Conservation (phyloP, 2,888 invertebrate species). For the Halictus ligatus region DNA sequence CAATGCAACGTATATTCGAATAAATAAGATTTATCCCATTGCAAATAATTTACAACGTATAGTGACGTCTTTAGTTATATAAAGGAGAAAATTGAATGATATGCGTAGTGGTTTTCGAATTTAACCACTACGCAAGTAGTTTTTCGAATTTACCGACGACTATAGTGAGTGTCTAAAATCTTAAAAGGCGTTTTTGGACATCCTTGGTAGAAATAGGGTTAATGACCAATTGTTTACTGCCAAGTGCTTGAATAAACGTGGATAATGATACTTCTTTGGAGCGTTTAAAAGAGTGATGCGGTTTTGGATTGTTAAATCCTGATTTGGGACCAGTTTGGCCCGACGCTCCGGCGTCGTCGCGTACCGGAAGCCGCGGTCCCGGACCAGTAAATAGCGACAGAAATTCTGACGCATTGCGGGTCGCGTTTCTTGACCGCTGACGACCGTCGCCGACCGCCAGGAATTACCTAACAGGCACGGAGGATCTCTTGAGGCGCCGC, state of each 20-base stretch:
- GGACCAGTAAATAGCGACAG: constrained; percentile 1
- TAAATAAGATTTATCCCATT: too few species aligned
- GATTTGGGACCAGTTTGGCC: not conserved
- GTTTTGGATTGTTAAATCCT: not conserved
- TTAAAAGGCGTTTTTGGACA: too few species aligned
- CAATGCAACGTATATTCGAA: too few species aligned
- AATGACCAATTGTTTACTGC: too few species aligned
- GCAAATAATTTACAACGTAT: too few species aligned
- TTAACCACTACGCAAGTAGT: too few species aligned
- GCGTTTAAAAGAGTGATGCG: not conserved
- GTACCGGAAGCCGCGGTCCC: not conserved
- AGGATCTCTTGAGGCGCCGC: constrained; percentile 9
- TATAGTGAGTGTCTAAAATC: too few species aligned
- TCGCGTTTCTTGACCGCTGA: not conserved
- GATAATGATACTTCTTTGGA: not conserved
- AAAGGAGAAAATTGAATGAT: too few species aligned
- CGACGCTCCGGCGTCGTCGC: not conserved
- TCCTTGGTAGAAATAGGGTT: too few species aligned
- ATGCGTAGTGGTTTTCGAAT: too few species aligned
- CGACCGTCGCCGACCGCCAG: not conserved
- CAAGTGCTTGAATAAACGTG: not conserved
- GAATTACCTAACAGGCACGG: not conserved
- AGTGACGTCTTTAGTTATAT: too few species aligned
- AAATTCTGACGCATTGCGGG: constrained; percentile 4
- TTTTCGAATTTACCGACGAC: too few species aligned